These are phyloP conservation scores for Scaptodrosophila lebanonensis DNA, from an alignment of 1,140 invertebrate genomes.

Conservation along the genomic window DNA sequence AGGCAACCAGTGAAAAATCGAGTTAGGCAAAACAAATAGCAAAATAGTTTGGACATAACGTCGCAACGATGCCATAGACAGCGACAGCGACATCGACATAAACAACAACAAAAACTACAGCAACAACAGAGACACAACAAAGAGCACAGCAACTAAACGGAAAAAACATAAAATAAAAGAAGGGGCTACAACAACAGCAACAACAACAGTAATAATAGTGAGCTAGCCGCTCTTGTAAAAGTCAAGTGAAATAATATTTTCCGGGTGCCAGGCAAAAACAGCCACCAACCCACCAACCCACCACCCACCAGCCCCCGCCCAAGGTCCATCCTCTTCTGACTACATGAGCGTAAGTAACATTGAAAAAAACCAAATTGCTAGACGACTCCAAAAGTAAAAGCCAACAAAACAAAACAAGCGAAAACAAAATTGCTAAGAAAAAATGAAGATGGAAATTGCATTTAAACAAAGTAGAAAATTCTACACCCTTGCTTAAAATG, in stretches of 20 bases:
- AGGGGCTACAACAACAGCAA: conserved; percentile 6
- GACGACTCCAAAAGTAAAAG: too few species aligned
- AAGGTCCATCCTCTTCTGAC: background rate
- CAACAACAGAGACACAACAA: conserved; percentile 1
- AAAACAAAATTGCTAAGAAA: too few species aligned
- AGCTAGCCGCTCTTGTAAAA: conserved; percentile 51
- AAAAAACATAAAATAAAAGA: conserved; percentile 64
- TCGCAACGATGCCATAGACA: conserved; percentile 35
- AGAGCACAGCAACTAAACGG: conserved; percentile 41
- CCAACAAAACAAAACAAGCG: too few species aligned
- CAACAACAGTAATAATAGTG: background rate
- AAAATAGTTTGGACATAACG: conserved; percentile 65
- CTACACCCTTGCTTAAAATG: too few species aligned
- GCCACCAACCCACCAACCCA: conserved; percentile 18
- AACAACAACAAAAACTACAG: conserved; percentile 45
- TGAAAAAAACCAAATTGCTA: too few species aligned
- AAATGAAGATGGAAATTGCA: too few species aligned
- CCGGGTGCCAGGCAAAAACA: conserved; percentile 59
- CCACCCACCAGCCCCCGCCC: too few species aligned
- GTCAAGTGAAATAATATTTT: conserved; percentile 75
- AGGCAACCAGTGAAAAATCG: conserved; percentile 73
- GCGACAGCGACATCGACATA: conserved; percentile 38
- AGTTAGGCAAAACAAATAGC: conserved; percentile 72
- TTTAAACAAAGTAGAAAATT: too few species aligned
- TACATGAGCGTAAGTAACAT: background rate